These are phyloP conservation scores for Austrolebias charrua DNA, from an alignment of 2,797 vertebrate species.

Conservation along the genomic window DNA sequence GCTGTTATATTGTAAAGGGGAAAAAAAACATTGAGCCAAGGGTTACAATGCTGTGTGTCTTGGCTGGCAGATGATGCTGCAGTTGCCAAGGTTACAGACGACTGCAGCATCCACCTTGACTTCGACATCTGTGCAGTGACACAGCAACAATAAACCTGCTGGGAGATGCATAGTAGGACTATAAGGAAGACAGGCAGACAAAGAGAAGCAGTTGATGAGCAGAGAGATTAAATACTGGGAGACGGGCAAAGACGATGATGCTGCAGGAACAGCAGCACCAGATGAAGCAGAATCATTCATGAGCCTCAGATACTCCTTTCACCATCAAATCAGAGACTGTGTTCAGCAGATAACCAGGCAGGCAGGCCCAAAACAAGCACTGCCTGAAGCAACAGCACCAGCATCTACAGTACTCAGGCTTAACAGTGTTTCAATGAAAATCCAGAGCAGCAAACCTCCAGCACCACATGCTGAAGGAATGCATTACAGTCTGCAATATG, in stretches of 20 bases:
- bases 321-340: constrained; percentile 47
- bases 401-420: constrained; percentile 22
- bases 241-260: constrained; percentile 8
- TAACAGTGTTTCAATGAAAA: constrained; percentile 26
- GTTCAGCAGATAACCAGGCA: constrained; percentile 53
- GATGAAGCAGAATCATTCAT: constrained; percentile 77
- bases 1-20: neutral
- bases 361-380: constrained; percentile 53
- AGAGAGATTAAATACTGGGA: constrained; percentile 36
- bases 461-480: constrained; percentile 54
- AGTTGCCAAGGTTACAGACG: constrained; percentile 72
- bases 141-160: constrained; percentile 55
- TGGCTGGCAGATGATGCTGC: constrained; percentile 57
- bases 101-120: constrained; percentile 52
- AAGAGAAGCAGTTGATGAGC: constrained; percentile 38
- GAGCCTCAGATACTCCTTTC: constrained; percentile 61
- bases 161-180: constrained; percentile 21
- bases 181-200: constrained; percentile 28
- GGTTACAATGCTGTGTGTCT: constrained; percentile 27
- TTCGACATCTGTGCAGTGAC: constrained; percentile 55
- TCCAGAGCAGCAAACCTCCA: constrained; percentile 32
- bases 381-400: constrained; percentile 36
- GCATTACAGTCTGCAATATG: constrained; percentile 50
- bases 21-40: constrained; percentile 4
- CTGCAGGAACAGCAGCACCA: constrained; percentile 36